phyloP scores from a whole-genome alignment of 1,140 invertebrate species.

The Ips nitidus region DNA sequence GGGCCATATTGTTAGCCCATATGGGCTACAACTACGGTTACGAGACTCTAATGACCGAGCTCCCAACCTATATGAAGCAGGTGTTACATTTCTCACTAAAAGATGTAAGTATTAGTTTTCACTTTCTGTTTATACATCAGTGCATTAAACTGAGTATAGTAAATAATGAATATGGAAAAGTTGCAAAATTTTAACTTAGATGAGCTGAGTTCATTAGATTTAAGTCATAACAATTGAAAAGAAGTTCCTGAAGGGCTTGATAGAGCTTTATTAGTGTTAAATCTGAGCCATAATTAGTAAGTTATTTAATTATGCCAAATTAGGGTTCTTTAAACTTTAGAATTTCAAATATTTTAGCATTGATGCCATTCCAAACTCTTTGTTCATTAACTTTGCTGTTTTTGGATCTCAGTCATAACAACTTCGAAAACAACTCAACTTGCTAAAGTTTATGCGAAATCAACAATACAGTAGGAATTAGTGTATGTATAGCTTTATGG shows the following conservation, averaged over 20 bases:
- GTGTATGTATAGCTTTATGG: too few relatives aligned
- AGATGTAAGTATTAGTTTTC: conserved; percentile 63
- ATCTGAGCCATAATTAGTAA: conserved; percentile 92
- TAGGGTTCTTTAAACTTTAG: background rate
- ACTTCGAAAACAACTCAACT: conserved; percentile 69
- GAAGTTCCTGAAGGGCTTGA: conserved; percentile 95
- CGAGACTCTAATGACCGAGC: conserved; percentile 90
- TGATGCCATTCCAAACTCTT: conserved; percentile 86
- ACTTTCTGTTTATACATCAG: background rate
- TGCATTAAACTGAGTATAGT: background rate
- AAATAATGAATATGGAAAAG: background rate
- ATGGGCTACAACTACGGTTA: conserved; percentile 87
- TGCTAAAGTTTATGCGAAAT: too few relatives aligned
- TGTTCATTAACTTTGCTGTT: conserved; percentile 97
- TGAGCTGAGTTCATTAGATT: conserved; percentile 93
- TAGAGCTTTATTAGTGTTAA: conserved; percentile 90
- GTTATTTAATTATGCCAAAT: conserved; percentile 43
- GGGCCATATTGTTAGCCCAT: conserved; percentile 80
- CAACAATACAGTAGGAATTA: too few relatives aligned
- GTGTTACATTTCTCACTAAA: conserved; percentile 91
- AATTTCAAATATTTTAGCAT: conserved; percentile 69
- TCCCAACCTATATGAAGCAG: conserved; percentile 96
- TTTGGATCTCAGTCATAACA: conserved; percentile 93
- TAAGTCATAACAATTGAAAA: conserved; percentile 94
- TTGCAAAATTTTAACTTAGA: conserved; percentile 73